A percentile compares a stretch with the other conserved stretches of the same genome.
phyloP scores from a whole-genome alignment of 2,888 invertebrate species.

The Blera fallax region DNA sequence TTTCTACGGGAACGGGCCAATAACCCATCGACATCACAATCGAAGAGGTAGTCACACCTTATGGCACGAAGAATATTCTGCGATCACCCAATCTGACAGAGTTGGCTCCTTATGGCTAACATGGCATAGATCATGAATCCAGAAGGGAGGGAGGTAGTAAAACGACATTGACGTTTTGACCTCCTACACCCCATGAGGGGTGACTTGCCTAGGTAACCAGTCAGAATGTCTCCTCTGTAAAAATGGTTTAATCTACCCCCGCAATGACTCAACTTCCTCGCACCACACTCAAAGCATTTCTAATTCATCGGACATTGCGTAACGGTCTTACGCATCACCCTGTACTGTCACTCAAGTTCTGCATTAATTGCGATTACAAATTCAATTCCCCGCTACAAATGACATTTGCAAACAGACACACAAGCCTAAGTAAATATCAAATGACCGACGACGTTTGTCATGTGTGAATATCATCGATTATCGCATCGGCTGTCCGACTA shows the following conservation, averaged over 20 bases:
- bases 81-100: too few relatives aligned
- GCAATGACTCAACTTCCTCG: conserved; percentile 4
- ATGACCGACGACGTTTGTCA: conserved; percentile 36
- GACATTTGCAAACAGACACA: conserved; percentile 32
- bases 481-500: conserved; percentile 47
- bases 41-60: too few relatives aligned
- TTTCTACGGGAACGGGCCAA: too few relatives aligned
- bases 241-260: not conserved
- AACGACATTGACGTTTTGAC: too few relatives aligned
- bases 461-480: conserved; percentile 61
- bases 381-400: conserved; percentile 36
- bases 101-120: too few relatives aligned
- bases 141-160: too few relatives aligned
- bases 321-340: conserved; percentile 22
- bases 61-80: too few relatives aligned
- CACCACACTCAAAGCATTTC: not conserved
- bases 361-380: conserved; percentile 43
- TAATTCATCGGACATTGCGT: conserved; percentile 19
- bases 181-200: too few relatives aligned
- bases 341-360: conserved; percentile 20
- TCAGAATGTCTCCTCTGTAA: not conserved
- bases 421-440: conserved; percentile 27
- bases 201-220: too few relatives aligned
- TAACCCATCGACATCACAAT: too few relatives aligned
- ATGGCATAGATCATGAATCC: too few relatives aligned